Conservation (phyloP, 2,113 vertebrate genomes). For the Thamnophis sirtalis region DNA sequence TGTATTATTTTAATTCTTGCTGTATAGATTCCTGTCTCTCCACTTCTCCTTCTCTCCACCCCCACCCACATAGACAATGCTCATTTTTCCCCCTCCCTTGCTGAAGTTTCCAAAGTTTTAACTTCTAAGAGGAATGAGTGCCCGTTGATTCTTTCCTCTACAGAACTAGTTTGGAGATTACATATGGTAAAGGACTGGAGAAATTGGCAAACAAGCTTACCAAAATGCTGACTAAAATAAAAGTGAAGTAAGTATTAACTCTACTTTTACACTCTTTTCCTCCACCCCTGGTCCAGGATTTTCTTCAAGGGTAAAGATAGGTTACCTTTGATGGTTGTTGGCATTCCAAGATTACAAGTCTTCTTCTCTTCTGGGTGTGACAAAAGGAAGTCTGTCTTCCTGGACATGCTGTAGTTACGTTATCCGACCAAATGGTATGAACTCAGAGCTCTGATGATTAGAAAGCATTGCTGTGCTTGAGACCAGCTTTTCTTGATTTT, state of each 20-base stretch:
- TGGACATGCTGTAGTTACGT: neutral
- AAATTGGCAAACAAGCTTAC: constrained; percentile 78
- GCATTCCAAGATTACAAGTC: neutral
- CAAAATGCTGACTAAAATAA: constrained; percentile 73
- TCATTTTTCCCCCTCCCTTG: neutral
- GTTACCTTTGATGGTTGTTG: too few species aligned
- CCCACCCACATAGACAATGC: neutral
- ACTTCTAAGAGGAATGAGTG: constrained; percentile 17
- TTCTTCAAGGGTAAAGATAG: neutral
- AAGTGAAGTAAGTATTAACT: constrained; percentile 74
- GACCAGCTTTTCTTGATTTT: neutral
- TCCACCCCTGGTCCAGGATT: neutral
- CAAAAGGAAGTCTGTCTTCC: neutral
- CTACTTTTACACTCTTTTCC: neutral
- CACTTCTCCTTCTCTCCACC: neutral
- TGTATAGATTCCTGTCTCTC: neutral
- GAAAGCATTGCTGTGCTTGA: neutral
- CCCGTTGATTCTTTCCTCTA: constrained; percentile 27
- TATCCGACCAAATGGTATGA: neutral
- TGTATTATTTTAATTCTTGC: neutral
- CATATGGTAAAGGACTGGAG: constrained; percentile 79
- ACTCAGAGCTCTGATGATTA: neutral
- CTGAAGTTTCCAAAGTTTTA: neutral
- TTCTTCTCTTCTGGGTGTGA: neutral
- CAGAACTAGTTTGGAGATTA: constrained; percentile 79